Evolutionary conservation across 2,797 vertebrate species (phyloP), one percentile per base, ranked within the genome.

Genomic region (Anguilla megastoma): DNA sequence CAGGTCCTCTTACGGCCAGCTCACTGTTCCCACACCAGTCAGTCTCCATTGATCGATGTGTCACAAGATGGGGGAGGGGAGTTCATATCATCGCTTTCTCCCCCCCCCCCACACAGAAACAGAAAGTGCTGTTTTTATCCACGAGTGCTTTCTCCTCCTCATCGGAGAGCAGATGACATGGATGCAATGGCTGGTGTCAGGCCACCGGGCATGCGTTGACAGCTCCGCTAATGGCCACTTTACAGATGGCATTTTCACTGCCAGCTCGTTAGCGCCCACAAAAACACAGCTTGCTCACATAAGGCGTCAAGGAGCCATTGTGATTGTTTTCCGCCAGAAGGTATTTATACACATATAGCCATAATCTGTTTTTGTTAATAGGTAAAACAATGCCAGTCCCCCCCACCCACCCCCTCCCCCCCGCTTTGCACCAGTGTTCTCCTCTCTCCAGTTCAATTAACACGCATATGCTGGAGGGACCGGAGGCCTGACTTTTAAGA

Each of bases 31-130:
- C 94, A 91, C 91, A 89, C 90, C 93, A 94, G 93, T 95, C 94
- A 89, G 87, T 87, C 89, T 87, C 89, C 93, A 96, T 96, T 92
- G 96, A 96, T 96, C 93, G 91, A 89, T 90, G 90, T 94, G 94
- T 96, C 95, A 95, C 63, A 24, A n/a, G 63, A 27, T 27, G 63
- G 54, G 54, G 54, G 63, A n/a, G 18, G 63, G 16, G 89, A 90
- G 93, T 92, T 91, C 91, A 93, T 92, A 94, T 94, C 94, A 95
- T 91, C 93, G 91, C 76, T 89, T 89, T 36, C 87, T 90, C 82
- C 92, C 94, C 90, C 89, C 91, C 93, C 36, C 36, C 36, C 36
- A 41, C 36, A 41, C 36, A 41, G 36, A 41, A 41, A 92, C 92
- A 92, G 87, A 89, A 85, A 89, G 88, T 90, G 91, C 89, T 86